These are phyloP conservation scores for Cryptomyrus ogoouensis DNA, from an alignment of 2,113 vertebrate genomes.

Conservation along the genomic window DNA sequence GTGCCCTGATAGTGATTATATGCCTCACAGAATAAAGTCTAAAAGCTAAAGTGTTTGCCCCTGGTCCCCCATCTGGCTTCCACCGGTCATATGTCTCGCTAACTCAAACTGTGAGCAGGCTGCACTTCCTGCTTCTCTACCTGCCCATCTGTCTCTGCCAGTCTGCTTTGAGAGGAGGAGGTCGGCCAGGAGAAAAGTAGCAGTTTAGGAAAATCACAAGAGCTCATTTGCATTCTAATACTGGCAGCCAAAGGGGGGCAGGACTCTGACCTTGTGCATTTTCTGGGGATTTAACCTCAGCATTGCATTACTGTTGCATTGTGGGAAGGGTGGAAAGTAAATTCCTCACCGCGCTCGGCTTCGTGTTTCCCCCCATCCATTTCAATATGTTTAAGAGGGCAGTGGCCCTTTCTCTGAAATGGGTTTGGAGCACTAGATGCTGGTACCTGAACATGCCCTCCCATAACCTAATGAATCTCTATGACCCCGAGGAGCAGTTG, in stretches of 20 bases:
- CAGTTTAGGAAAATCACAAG: conserved; percentile 2
- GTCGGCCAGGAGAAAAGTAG: not conserved
- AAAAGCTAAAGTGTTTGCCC: not conserved
- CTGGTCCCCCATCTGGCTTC: not conserved
- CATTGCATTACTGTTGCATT: not conserved
- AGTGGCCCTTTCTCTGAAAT: not conserved
- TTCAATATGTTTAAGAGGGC: not conserved
- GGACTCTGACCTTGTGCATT: conserved; percentile 9
- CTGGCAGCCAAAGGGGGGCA: not conserved
- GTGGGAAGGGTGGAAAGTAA: not conserved
- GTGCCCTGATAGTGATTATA: not conserved
- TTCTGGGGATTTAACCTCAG: not conserved
- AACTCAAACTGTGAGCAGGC: not conserved
- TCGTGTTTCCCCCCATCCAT: not conserved
- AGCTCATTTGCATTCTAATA: not conserved
- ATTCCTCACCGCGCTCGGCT: not conserved
- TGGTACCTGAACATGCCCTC: not conserved
- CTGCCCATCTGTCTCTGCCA: not conserved
- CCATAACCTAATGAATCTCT: not conserved
- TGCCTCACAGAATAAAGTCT: not conserved
- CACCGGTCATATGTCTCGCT: not conserved
- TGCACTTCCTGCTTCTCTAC: not conserved
- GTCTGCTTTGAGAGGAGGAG: not conserved
- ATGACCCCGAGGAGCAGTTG: not conserved
- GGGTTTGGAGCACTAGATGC: not conserved